These are phyloP conservation scores for Orycteropus afer DNA, from an alignment of 2,113 vertebrate species.

Conservation along the genomic window DNA sequence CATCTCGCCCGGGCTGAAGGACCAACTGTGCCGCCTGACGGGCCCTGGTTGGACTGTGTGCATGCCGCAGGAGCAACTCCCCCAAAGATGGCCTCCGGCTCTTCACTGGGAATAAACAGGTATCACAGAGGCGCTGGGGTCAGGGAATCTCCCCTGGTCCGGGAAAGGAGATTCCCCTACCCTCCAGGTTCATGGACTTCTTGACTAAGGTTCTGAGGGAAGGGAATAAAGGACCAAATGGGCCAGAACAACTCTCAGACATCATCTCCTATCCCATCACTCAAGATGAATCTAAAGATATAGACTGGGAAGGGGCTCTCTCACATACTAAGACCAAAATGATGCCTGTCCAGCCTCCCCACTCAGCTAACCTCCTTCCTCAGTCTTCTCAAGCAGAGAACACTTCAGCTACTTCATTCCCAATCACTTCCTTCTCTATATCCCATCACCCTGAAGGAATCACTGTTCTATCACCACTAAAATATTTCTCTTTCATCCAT, in stretches of 20 bases:
- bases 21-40: constrained; percentile 92
- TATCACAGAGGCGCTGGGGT: not conserved
- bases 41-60: constrained; percentile 94
- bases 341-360: not conserved
- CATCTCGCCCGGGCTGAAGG: constrained; percentile 91
- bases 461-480: constrained; percentile 33
- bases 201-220: constrained; percentile 6
- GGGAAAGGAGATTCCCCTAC: not conserved
- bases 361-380: not conserved
- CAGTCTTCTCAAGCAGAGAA: not conserved
- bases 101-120: constrained; percentile 87
- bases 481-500: not conserved
- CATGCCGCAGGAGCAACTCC: constrained; percentile 94
- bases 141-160: not conserved
- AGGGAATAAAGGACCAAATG: not conserved
- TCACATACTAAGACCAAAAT: not conserved
- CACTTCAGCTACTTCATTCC: not conserved
- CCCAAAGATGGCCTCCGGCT: constrained; percentile 94
- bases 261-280: not conserved
- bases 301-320: not conserved
- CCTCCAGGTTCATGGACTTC: not conserved
- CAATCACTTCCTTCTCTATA: constrained; percentile 16
- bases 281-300: not conserved
- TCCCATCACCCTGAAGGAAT: not conserved
- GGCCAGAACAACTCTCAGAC: not conserved